phyloP scores from a whole-genome alignment of 2,797 vertebrate genomes.

The Mustela erminea region DNA sequence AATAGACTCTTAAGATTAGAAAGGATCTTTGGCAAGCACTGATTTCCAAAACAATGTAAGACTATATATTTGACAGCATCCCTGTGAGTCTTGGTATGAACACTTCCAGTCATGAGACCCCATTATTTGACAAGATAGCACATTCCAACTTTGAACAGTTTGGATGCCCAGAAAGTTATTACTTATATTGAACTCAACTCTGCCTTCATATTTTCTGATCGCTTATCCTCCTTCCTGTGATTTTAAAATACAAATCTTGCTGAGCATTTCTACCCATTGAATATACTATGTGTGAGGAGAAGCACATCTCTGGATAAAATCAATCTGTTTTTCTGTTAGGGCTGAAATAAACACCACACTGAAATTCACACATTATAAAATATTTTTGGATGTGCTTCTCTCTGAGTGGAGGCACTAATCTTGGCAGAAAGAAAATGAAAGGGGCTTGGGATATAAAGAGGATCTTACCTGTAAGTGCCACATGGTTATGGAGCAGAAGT shows the following conservation, averaged over 20 bases:
- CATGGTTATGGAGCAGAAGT: not conserved
- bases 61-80: not conserved
- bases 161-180: conserved; percentile 30
- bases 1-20: conserved; percentile 35
- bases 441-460: not conserved
- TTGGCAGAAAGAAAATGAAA: not conserved
- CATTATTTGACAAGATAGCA: not conserved
- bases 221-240: not conserved
- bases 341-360: not conserved
- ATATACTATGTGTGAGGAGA: not conserved
- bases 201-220: not conserved
- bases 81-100: not conserved
- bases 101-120: not conserved
- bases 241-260: conserved; percentile 44
- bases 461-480: not conserved
- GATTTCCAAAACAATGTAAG: not conserved
- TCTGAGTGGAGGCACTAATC: not conserved
- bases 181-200: conserved; percentile 36
- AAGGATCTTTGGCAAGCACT: conserved; percentile 15
- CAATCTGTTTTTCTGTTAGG: not conserved
- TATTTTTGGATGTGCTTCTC: not conserved
- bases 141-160: not conserved
- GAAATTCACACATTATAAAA: not conserved
- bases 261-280: not conserved
- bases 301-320: not conserved